Percentiles rank a stretch among this genome's conserved stretches.
Conservation (phyloP, 2,888 invertebrate genomes). For the Phyllotreta striolata region DNA sequence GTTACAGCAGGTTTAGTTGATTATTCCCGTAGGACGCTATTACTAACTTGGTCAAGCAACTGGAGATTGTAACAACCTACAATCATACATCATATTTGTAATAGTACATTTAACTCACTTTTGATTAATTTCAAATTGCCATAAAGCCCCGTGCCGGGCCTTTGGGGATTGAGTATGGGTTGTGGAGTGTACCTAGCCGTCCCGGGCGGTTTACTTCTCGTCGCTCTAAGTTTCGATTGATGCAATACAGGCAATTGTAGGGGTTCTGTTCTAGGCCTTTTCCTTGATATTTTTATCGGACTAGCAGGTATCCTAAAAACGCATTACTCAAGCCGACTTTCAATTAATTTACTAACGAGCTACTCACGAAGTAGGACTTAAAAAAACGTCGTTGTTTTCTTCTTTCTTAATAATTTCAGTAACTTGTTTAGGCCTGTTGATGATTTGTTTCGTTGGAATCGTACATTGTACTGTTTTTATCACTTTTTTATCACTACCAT, state of each 20-base stretch:
- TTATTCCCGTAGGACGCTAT: too few species aligned
- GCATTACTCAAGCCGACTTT: neutral
- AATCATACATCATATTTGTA: neutral
- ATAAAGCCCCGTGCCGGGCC: conserved; percentile 88
- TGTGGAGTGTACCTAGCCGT: conserved; percentile 86
- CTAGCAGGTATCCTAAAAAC: conserved; percentile 70
- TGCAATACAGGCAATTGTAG: conserved; percentile 62
- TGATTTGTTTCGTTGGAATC: conserved; percentile 54
- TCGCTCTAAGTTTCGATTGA: conserved; percentile 65
- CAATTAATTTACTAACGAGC: neutral
- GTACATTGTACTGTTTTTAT: conserved; percentile 53
- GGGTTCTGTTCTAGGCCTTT: conserved; percentile 70
- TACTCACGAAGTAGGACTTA: conserved; percentile 71
- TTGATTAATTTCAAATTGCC: conserved; percentile 53
- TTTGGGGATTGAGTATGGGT: conserved; percentile 91
- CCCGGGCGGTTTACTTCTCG: conserved; percentile 61
- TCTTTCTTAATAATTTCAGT: conserved; percentile 67
- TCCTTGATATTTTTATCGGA: conserved; percentile 71
- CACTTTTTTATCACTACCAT: conserved; percentile 49
- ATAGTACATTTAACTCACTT: conserved; percentile 29
- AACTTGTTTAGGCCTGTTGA: conserved; percentile 54
- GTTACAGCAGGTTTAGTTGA: too few species aligned
- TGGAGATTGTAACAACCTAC: neutral
- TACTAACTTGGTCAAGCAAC: too few species aligned
- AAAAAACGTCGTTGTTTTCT: conserved; percentile 76